Conservation (phyloP, 2,888 invertebrate genomes). For the Trissolcus brochymenae region DNA sequence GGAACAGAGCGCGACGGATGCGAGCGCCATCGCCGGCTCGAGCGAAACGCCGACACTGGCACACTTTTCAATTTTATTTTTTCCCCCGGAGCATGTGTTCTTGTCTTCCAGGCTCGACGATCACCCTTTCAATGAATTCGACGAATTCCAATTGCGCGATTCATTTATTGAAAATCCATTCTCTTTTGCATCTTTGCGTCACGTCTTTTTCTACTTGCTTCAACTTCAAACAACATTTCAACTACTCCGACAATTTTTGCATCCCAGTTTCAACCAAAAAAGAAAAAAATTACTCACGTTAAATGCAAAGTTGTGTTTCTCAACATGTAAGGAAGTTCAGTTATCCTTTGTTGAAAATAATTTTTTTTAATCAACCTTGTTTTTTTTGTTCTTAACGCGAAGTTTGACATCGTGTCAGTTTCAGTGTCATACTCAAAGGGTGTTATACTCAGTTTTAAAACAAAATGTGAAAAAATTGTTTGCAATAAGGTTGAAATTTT, state of each 20-base stretch:
- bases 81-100: conserved; percentile 27
- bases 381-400: too few species aligned
- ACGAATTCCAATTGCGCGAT: conserved; percentile 14
- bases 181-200: conserved; percentile 7
- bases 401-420: too few species aligned
- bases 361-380: too few species aligned
- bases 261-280: background rate
- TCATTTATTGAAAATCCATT: background rate
- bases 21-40: conserved; percentile 20
- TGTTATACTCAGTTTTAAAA: background rate
- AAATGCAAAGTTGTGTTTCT: background rate
- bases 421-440: too few species aligned
- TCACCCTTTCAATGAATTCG: conserved; percentile 16
- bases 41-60: conserved; percentile 36
- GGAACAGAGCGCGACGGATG: conserved; percentile 37
- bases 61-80: conserved; percentile 52
- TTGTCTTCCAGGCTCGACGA: conserved; percentile 18
- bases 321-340: too few species aligned
- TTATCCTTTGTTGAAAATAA: too few species aligned
- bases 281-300: background rate
- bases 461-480: background rate
- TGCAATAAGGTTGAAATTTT: background rate
- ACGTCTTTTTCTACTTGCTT: too few species aligned
- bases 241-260: too few species aligned
- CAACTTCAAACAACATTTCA: too few species aligned